Evolutionary conservation across 2,888 invertebrate species (phyloP), one percentile per base, ranked within the genome.

Genomic region (Onthophagus sagittarius): DNA sequence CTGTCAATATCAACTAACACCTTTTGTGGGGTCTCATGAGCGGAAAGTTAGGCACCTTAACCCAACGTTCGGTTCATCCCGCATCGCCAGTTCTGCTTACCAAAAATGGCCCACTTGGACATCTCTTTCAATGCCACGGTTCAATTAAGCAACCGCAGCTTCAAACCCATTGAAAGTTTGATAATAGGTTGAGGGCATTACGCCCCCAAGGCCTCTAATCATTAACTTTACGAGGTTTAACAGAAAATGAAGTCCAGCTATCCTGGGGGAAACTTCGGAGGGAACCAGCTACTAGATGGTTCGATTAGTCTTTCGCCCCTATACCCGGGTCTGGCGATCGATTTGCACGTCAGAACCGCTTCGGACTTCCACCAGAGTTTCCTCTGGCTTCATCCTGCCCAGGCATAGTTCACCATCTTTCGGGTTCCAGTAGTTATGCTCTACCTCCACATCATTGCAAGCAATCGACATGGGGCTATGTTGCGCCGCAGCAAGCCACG

Each of bases 61-160:
- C 90, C 88, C 87, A 85, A 86, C 89, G 89, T 90, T 90, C 88
- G 90, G 89, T 92, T 91, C 90, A 92, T 90, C 90, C 63, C 90
- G 88, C 90, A 92, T 88, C 91, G 89, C 91, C 91, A 92, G 91
- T 92, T 91, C 91, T 91, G 90, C 90, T 91, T 91, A 90, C 90
- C 90, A 90, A 90, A 90, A 90, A 84, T 89, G 90, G 90, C 90
- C 90, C 90, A 90, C 90, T 90, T 87, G 89, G 88, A 88, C 88
- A 88, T 87, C 86, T 86, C 85, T 86, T 87, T 86, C 84, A 83
- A 80, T 72, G 75, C 73, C 63, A 63, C 63, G 63, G 79, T 82
- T 83, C 82, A 75, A 74, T 75, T 33, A 74, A 89, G 88, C 85
- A 63, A 63, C 11, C 87, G 87, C 85, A 86, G 87, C 63, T 85